phyloP scores from a whole-genome alignment of 1,140 invertebrate genomes.

The Spodoptera frugiperda region DNA sequence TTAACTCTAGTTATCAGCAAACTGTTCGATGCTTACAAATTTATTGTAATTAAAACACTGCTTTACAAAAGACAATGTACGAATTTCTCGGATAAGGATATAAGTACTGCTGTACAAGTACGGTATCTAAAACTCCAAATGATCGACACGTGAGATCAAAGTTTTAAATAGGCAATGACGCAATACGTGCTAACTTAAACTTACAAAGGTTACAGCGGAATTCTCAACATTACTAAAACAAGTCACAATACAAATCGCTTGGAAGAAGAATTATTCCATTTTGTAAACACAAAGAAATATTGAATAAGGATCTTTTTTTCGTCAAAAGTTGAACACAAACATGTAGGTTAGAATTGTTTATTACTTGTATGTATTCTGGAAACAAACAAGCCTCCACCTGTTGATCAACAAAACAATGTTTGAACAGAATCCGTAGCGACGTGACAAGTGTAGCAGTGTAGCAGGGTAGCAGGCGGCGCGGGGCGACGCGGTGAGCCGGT shows the following conservation, averaged over 20 bases:
- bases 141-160: slow-evolving; percentile 40
- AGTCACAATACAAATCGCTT: slow-evolving; percentile 2
- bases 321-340: neutral
- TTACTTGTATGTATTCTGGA: neutral
- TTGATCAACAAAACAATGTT: slow-evolving; percentile 31
- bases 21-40: neutral
- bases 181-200: slow-evolving; percentile 31
- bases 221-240: slow-evolving; percentile 13
- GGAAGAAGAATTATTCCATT: slow-evolving; percentile 4
- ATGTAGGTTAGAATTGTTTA: neutral
- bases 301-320: too few species aligned
- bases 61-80: neutral
- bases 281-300: neutral
- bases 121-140: neutral
- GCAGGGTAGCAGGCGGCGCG: neutral
- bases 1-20: slow-evolving; percentile 1
- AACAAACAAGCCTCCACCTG: neutral
- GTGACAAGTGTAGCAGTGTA: slow-evolving; percentile 21
- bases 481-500: neutral
- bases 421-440: slow-evolving; percentile 2
- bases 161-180: slow-evolving; percentile 27
- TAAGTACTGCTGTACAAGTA: neutral
- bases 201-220: slow-evolving; percentile 15
- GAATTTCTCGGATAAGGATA: slow-evolving; percentile 7
- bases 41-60: neutral